A percentile compares a stretch with the other conserved stretches of the same genome.
phyloP scores from a whole-genome alignment of 2,113 vertebrate species.

The Ictalurus furcatus region DNA sequence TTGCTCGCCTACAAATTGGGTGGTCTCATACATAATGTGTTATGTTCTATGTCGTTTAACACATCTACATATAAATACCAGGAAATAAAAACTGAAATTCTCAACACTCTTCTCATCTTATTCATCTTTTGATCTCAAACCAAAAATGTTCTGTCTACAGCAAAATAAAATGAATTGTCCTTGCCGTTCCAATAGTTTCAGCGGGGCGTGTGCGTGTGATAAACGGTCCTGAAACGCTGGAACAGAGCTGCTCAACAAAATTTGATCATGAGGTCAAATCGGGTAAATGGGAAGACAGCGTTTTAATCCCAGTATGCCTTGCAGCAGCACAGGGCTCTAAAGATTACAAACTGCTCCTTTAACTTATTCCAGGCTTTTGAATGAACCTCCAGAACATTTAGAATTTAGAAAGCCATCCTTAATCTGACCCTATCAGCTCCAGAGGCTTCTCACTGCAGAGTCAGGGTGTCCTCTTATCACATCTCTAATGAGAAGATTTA shows the following conservation, averaged over 20 bases:
- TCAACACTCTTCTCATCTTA: too few species aligned
- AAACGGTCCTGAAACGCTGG: neutral
- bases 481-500: slow-evolving; percentile 65
- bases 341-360: neutral
- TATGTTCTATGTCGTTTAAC: too few species aligned
- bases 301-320: neutral
- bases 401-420: slow-evolving; percentile 27
- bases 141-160: too few species aligned
- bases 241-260: neutral
- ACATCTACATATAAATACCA: too few species aligned
- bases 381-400: neutral
- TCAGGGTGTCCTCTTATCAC: slow-evolving; percentile 60
- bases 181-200: too few species aligned
- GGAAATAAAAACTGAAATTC: too few species aligned
- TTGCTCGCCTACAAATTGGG: too few species aligned
- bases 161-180: too few species aligned
- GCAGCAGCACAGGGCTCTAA: neutral
- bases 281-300: neutral
- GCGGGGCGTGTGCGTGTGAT: too few species aligned
- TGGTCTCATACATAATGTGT: too few species aligned
- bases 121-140: too few species aligned
- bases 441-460: slow-evolving; percentile 47
- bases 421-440: slow-evolving; percentile 45
- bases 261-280: neutral
- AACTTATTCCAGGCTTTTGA: neutral